Base-by-base conservation (phyloP, 2,888 invertebrate species). In the Mesochorus sp. region DNA sequence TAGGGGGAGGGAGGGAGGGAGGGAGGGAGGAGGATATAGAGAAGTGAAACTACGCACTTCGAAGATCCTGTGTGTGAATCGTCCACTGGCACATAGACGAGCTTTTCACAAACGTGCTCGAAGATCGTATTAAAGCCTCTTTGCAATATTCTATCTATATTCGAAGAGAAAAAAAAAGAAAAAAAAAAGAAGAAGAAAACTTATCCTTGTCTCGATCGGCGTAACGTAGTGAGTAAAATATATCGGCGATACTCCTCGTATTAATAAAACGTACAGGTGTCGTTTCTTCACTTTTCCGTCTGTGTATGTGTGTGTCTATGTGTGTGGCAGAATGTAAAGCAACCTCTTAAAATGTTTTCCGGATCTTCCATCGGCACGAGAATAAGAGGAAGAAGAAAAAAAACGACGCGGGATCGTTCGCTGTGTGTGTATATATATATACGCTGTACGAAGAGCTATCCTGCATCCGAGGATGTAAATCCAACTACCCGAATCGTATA, bases 401-500 rank as follows among this genome's bases (percentile, higher is more conserved):
- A 51, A 47, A 26, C 10, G 44, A 24, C 5, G 53, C 37, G 47
- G 12, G 70, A 79, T 67, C 70, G 47, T 53, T 59, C 37, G 26
- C 53, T 51, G 64, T 55, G 39, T 66, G 39, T 37, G 37, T 3
- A 39, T 34, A 21, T 57, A 1, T 31, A 31, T 19, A 6, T 44
- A 42, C 31, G 57, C 26, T 47, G 55, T 53, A 61, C 55, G 5
- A 57, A 28, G 34, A 51, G 61, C 51, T 37, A 37, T 70, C 62
- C 66, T 57, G 70, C 66, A 66, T 62, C 59, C 77, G 70, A 75
- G 72, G 70, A 81, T 80, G 85, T 83, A 87, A 85, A 86, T 86
- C 84, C 84, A 85, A 84, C 83, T 83, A 80, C 76, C 83, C 83
- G 83, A 83, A 85, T 85, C 84, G 83, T 80, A 83, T 82, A 83